A percentile compares a stretch with the other conserved stretches of the same genome.
phyloP scores from a whole-genome alignment of 2,888 invertebrate genomes.

The Protophormia terraenovae region DNA sequence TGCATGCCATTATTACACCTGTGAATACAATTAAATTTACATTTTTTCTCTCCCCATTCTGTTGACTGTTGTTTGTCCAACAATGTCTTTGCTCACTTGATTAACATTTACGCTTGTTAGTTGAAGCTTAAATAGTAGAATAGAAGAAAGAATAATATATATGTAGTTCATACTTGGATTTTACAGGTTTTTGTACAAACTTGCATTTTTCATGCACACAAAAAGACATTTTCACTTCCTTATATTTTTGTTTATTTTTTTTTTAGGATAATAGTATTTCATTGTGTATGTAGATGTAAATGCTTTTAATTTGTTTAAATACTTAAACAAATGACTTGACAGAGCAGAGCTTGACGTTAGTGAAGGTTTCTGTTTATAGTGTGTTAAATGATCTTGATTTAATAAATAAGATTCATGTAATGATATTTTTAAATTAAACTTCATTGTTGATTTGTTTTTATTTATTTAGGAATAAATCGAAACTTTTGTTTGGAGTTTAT shows the following conservation, averaged over 20 bases:
- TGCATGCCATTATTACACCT: slow-evolving; percentile 74
- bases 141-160: not conserved
- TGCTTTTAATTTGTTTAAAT: slow-evolving; percentile 27
- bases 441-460: not conserved
- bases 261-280: not conserved
- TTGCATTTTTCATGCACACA: not conserved
- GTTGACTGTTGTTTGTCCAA: slow-evolving; percentile 46
- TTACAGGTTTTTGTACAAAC: not conserved
- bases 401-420: slow-evolving; percentile 5
- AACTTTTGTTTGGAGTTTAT: too few relatives aligned
- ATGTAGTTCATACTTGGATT: not conserved
- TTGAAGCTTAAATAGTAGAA: slow-evolving; percentile 24
- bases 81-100: slow-evolving; percentile 72
- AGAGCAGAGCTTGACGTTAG: not conserved
- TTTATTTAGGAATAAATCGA: not conserved
- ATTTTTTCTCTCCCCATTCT: slow-evolving; percentile 71
- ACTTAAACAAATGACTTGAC: slow-evolving; percentile 6
- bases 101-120: slow-evolving; percentile 75
- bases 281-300: slow-evolving; percentile 1
- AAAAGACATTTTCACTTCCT: not conserved
- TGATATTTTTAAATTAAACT: not conserved
- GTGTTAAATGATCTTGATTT: slow-evolving; percentile 37
- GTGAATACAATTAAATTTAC: slow-evolving; percentile 79
- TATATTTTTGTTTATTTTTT: not conserved
- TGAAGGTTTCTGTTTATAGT: not conserved